Base-by-base conservation (phyloP, 2,797 vertebrate genomes). In the Bothrops alternatus region DNA sequence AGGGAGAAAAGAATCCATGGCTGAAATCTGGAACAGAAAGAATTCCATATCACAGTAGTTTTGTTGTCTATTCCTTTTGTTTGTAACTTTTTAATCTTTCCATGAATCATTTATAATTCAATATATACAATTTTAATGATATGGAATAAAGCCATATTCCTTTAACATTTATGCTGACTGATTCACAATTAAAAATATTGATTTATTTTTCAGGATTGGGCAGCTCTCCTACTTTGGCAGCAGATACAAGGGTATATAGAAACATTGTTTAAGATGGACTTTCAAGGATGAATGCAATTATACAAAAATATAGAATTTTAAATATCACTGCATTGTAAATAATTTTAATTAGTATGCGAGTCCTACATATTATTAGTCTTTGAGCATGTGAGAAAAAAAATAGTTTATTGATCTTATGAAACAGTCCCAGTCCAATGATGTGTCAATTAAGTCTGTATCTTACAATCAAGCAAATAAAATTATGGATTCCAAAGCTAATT, bases 61-160 rank as follows among this genome's bases (percentile, higher is more conserved):
- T 87, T 56, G 28, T 56, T 87, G 86, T 55, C 16, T 28, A n/a
- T 56, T 87, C 28, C 14, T 55, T 20, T 56, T 87, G 86, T 32
- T 95, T 87, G 94, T 56, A 88, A 87, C 93, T 94, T 92, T 53
- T 94, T 42, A 91, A 94, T 95, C 63, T 47, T 95, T 69, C 85
- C 94, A 92, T 96, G 96, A 53, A 65, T 91, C 96, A 94, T 89
- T 1, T 95, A 95, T 93, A 94, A 85, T 89, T 91, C 65, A 90
- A 93, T 56, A 50, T 56, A n/a, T 16, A 87, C 53, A 87, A 55
- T 58, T 57, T 42, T 32, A 37, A 42, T 32, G 93, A 95, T 4
- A 23, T 88, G 91, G 94, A 96, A 97, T 91, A 85, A 90, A 93
- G 94, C 95, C 93, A 97, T 94, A 95, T 95, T 78, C 94, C 86